These are phyloP conservation scores for Drosophila lowei DNA, from an alignment of 1,140 invertebrate genomes.

Conservation along the genomic window DNA sequence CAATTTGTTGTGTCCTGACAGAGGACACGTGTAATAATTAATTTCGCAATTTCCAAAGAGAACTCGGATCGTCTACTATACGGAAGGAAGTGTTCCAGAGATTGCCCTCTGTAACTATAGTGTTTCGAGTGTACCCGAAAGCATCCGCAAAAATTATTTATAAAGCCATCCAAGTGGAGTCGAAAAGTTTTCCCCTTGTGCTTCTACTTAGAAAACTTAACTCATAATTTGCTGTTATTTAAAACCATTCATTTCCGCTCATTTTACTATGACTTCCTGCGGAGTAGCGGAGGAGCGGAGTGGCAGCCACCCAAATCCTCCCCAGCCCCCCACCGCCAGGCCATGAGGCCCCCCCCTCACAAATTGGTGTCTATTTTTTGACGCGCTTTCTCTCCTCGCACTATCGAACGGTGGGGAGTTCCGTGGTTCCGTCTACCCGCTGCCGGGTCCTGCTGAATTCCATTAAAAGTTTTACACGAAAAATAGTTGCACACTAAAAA, in stretches of 20 bases:
- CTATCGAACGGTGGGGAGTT: conserved; percentile 50
- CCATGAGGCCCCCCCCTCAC: neutral
- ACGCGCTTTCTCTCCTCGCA: conserved; percentile 45
- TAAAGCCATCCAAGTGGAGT: conserved; percentile 67
- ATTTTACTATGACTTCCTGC: conserved; percentile 68
- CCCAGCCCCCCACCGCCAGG: too few relatives aligned
- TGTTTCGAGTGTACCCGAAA: conserved; percentile 15
- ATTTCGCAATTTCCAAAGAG: conserved; percentile 35
- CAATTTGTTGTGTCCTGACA: conserved; percentile 65
- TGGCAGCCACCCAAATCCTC: too few relatives aligned
- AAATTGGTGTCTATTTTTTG: conserved; percentile 78
- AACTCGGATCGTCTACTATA: neutral
- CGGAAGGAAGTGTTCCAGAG: conserved; percentile 1
- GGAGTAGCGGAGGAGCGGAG: too few relatives aligned
- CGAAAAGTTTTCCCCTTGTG: conserved; percentile 59
- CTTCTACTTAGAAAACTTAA: conserved; percentile 63
- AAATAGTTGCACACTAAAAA: conserved; percentile 81
- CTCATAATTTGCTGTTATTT: conserved; percentile 82
- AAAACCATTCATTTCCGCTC: conserved; percentile 81
- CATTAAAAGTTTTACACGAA: conserved; percentile 81
- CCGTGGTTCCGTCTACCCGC: conserved; percentile 3
- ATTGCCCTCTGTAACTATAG: neutral
- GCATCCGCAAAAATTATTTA: conserved; percentile 72
- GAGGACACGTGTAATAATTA: conserved; percentile 72
- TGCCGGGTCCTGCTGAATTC: conserved; percentile 66